Base-by-base conservation (phyloP, 2,888 invertebrate genomes). In the Microctonus brassicae region DNA sequence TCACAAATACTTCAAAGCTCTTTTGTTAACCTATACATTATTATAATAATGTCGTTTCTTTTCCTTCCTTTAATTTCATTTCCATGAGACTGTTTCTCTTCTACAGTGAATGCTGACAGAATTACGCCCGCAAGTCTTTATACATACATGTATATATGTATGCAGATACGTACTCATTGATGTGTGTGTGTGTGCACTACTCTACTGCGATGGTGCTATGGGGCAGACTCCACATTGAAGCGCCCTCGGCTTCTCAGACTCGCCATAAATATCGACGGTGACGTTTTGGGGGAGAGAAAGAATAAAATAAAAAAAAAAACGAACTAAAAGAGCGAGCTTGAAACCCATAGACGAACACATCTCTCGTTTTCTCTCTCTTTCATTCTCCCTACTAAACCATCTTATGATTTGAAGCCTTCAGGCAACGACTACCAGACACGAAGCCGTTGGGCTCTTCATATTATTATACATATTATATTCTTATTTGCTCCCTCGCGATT, bases 261-360 rank as follows among this genome's bases (percentile, higher is more conserved):
- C 79, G 82, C 84, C 87, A 87, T 87, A 87, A 87, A 87, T 87
- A 86, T 86, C 82, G 81, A 72, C 82, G 81, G 81, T 82, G 86
- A 84, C 84, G 81, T 81, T 82, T 81, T 74, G 75, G 72, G 74
- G 72, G 74, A 65, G 70, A 73, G 70, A 64, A 70, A 73, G 72
- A 73, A 73, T 70, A 58, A 39, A 68, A 76, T 78, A 75, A 76
- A 77, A 77, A 77, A 77, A 78, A 80, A 60, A n/a, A 47, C 4
- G 73, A 78, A 77, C 78, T 77, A 42, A 75, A 77, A 77, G 76
- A 78, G 77, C 75, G 70, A 77, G 78, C 78, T 73, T 78, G 77
- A 80, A 77, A 81, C 79, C 77, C 78, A 78, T 81, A 76, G 79
- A 79, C 78, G 79, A 81, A 79, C 76, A 76, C 74, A 74, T 81